Evolutionary conservation across 2,797 vertebrate species (phyloP).

Genomic region (Falco berigora): DNA sequence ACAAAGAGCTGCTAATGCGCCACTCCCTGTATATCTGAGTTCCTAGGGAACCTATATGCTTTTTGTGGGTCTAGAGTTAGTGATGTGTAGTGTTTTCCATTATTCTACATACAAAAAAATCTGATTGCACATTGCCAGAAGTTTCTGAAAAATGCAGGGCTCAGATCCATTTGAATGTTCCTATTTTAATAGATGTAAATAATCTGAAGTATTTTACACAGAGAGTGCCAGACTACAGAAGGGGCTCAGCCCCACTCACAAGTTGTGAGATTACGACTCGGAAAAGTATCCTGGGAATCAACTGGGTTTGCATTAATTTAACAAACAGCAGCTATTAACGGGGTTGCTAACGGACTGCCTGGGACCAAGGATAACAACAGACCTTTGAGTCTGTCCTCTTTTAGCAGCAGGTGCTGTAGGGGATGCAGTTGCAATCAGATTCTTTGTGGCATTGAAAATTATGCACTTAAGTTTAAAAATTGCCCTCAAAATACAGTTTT

Average conservation of each 20-base stretch:
- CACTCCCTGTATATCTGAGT: background rate
- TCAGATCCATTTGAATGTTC: background rate
- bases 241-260: background rate
- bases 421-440: constrained; percentile 54
- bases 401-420: constrained; percentile 41
- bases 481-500: constrained; percentile 63
- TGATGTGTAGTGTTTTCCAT: background rate
- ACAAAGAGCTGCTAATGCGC: background rate
- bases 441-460: constrained; percentile 52
- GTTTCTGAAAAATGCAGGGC: background rate
- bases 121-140: background rate
- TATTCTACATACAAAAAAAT: background rate
- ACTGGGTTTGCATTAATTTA: constrained; percentile 52
- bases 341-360: constrained; percentile 44
- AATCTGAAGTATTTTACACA: background rate
- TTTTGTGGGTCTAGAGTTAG: background rate
- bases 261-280: constrained; percentile 28
- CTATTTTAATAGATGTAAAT: background rate
- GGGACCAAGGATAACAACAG: constrained; percentile 4
- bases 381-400: constrained; percentile 48
- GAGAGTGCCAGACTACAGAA: background rate
- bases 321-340: constrained; percentile 56
- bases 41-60: background rate
- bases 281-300: constrained; percentile 41
- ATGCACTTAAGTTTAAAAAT: constrained; percentile 46